Evolutionary conservation across 2,888 invertebrate genomes (phyloP), one percentile per base, ranked within the genome.

Genomic region (Mamestra brassicae): DNA sequence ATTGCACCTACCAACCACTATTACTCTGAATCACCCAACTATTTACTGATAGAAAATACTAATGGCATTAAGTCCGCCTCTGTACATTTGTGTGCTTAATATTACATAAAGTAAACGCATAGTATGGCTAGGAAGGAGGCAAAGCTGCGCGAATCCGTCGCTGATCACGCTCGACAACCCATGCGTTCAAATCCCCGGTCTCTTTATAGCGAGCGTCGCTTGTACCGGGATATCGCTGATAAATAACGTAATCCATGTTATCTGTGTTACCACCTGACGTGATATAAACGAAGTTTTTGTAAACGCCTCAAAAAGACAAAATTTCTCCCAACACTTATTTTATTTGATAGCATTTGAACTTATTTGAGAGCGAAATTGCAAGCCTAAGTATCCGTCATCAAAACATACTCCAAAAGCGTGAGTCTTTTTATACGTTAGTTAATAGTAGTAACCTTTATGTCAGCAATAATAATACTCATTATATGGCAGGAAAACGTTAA

Each of bases 201-300:
- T 65, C 17, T 64, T 64, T 13, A 38, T 55, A 54, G 42, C 34
- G 8, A 65, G 52, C 65, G 38, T 52, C 17, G 52, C 66, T n/a
- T 54, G 10, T 45, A n/a, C 65, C 42, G 69, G 13, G n/a, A 68
- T 11, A 10, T 34, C 34, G 42, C n/a, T 55, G 17, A 13, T 47
- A 47, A n/a, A 36, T 55, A n/a, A 68, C 34, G 36, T 45, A n/a
- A 26, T n/a, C 62, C 45, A 45, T 15, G 45, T 26, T 15, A 63
- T 34, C 45, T 17, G 50, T 67, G 42, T 42, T 42, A 34, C 17
- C 17, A 69, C n/a, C 34, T 45, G 7, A n/a, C 15, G 7, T 7
- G 17, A 5, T 70, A 13, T 42, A 60, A 6, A 58, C 5, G 1
- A 58, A 15, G 36, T 1, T 15, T 57, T 57, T 34, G 15, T 50